Evolutionary conservation across 1,140 invertebrate genomes (phyloP).

Genomic region (Teleogryllus occipitalis): DNA sequence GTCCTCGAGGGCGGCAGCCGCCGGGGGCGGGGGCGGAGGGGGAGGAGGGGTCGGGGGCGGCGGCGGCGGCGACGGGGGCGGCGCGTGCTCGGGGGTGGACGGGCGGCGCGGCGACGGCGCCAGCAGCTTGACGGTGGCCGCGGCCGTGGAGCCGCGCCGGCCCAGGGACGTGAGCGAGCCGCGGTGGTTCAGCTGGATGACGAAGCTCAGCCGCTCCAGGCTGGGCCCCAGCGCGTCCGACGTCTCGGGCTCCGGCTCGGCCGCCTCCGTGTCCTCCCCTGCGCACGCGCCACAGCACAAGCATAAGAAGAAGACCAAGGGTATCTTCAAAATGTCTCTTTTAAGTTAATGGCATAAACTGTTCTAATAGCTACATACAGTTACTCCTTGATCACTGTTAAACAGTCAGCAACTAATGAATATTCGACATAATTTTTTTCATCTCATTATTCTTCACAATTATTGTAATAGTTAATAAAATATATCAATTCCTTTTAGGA

Average conservation of each 20-base stretch:
- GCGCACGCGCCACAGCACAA: neutral
- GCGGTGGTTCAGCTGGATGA: conserved; percentile 62
- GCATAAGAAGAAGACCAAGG: no score
- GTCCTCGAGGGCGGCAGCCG: conserved; percentile 50
- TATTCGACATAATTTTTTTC: no score
- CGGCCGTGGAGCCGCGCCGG: conserved; percentile 67
- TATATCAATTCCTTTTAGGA: no score
- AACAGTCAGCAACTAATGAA: no score
- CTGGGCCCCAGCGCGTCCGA: conserved; percentile 46
- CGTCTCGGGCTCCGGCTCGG: conserved; percentile 39
- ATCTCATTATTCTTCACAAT: no score
- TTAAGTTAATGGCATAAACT: no score
- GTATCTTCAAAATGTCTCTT: no score
- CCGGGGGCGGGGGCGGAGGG: conserved; percentile 28
- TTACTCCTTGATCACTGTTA: no score
- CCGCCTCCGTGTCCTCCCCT: conserved; percentile 38
- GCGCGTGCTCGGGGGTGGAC: neutral
- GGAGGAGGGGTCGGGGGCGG: conserved; percentile 30
- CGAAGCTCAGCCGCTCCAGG: conserved; percentile 56
- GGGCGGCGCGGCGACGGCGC: no score
- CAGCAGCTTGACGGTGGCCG: conserved; percentile 53
- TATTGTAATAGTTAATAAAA: no score
- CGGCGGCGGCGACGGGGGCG: conserved; percentile 24
- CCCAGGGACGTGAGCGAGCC: conserved; percentile 56
- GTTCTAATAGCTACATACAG: no score